A percentile compares a stretch with the other conserved stretches of the same genome.
These are phyloP conservation scores for Chrysolina haemoptera DNA, from an alignment of 2,888 invertebrate species.

Conservation along the genomic window DNA sequence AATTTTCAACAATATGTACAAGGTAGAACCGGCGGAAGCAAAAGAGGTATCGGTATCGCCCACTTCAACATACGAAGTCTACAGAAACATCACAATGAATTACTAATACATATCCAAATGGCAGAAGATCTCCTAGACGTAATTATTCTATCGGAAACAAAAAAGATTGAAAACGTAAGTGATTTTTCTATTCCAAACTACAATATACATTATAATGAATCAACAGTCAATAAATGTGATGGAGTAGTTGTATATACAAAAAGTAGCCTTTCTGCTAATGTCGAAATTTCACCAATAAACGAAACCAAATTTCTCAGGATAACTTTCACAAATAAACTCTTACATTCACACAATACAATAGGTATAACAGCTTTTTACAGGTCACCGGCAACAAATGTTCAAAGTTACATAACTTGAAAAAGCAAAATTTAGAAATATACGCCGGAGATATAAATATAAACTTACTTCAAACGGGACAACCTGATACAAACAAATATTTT, in stretches of 20 bases:
- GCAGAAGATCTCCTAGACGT: constrained; percentile 21
- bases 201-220: constrained; percentile 22
- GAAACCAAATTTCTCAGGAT: constrained; percentile 31
- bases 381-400: background rate
- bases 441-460: constrained; percentile 28
- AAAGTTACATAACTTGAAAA: constrained; percentile 15
- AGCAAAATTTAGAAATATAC: constrained; percentile 25
- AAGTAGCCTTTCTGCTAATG: constrained; percentile 26
- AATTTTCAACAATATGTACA: constrained; percentile 21
- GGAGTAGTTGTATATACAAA: constrained; percentile 27
- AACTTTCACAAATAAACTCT: constrained; percentile 16
- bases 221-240: constrained; percentile 29
- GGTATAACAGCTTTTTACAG: constrained; percentile 22
- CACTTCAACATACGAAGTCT: constrained; percentile 29
- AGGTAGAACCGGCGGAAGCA: background rate
- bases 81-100: constrained; percentile 29
- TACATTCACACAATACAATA: constrained; percentile 16
- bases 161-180: constrained; percentile 27
- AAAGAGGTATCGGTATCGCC: constrained; percentile 4
- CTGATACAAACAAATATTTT: constrained; percentile 22
- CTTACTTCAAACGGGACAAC: constrained; percentile 7
- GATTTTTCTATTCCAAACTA: constrained; percentile 26
- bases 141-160: background rate
- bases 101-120: constrained; percentile 27
- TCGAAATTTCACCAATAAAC: constrained; percentile 19